phyloP scores from a whole-genome alignment of 2,113 vertebrate species.

The Nettapus auritus region DNA sequence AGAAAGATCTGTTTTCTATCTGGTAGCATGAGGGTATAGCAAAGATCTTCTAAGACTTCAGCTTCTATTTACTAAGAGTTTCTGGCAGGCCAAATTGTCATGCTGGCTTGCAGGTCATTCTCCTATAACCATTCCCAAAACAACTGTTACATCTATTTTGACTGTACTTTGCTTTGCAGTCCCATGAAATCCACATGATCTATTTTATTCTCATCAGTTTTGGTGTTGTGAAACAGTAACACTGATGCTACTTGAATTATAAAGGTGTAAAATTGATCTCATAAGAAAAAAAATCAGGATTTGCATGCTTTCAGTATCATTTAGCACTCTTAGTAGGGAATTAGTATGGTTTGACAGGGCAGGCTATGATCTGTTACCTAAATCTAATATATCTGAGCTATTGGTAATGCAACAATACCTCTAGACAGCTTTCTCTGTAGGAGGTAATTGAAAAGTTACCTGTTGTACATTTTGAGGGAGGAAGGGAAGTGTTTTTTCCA shows the following conservation, averaged over 20 bases:
- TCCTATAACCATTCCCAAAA: not conserved
- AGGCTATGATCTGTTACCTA: not conserved
- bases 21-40: not conserved
- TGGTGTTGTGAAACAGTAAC: not conserved
- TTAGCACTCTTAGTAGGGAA: not conserved
- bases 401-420: not conserved
- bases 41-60: not conserved
- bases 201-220: not conserved
- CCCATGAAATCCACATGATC: not conserved
- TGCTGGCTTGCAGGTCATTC: not conserved
- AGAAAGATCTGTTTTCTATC: not conserved
- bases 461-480: not conserved
- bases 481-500: not conserved
- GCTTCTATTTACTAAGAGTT: not conserved
- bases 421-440: not conserved
- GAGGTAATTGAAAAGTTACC: not conserved
- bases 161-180: not conserved
- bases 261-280: not conserved
- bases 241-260: not conserved
- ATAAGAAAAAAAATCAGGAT: not conserved
- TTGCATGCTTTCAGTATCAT: not conserved
- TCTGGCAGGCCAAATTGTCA: not conserved
- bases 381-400: not conserved
- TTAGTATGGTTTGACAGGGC: not conserved
- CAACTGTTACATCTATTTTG: accelerated